A percentile compares a stretch with the other conserved stretches of the same genome.
Conservation (phyloP, 2,888 invertebrate genomes). For the Octonoba sinensis region DNA sequence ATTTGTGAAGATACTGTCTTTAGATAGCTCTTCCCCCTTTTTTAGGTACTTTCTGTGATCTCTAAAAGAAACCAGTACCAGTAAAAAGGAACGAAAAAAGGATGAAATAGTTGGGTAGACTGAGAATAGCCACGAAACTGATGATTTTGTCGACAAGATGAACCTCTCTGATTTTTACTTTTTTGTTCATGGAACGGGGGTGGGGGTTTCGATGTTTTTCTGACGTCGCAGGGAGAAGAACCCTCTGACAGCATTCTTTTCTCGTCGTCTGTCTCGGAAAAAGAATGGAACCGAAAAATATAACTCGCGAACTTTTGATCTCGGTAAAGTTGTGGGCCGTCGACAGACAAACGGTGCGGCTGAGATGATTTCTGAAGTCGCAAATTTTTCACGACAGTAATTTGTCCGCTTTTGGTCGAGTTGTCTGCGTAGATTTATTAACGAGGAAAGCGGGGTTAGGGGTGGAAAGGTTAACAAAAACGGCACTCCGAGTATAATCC, state of each 20-base stretch:
- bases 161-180: not conserved
- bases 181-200: not conserved
- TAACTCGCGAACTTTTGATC: not conserved
- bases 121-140: constrained; percentile 5
- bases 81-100: not conserved
- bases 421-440: constrained; percentile 9
- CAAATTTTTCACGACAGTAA: constrained; percentile 15
- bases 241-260: no score
- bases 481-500: no score
- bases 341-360: constrained; percentile 12
- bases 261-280: not conserved
- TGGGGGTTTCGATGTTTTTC: constrained; percentile 6
- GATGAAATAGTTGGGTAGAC: constrained; percentile 4
- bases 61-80: not conserved
- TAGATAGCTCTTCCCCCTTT: no score
- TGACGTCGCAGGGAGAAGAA: not conserved
- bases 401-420: not conserved
- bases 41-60: no score
- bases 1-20: no score
- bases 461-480: no score
- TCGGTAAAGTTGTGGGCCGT: constrained; percentile 2
- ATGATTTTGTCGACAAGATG: constrained; percentile 17
- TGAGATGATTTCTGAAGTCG: constrained; percentile 4
- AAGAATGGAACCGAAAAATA: not conserved
- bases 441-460: not conserved